A percentile compares a stretch with the other conserved stretches of the same genome.
Evolutionary conservation across 64 coral and sea anemone species (phyloP).

Genomic region (Orbicella faveolata): DNA sequence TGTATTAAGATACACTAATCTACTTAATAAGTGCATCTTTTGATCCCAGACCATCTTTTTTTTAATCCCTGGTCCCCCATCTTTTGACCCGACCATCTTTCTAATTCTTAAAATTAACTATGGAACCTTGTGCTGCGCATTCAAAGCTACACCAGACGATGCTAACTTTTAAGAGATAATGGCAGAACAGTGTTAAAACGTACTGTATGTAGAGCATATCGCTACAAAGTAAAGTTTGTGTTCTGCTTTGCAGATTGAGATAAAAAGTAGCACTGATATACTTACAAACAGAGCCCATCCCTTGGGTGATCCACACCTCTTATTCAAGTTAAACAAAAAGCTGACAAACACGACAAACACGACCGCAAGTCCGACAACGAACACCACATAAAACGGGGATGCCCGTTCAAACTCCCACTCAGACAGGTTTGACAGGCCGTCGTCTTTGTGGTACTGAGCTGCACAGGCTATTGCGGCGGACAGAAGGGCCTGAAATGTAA

Average conservation of each 20-base stretch:
- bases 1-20: no score
- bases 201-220: no score
- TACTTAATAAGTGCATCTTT: no score
- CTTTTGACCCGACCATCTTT: no score
- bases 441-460: slow-evolving; percentile 8
- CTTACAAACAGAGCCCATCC: slow-evolving; percentile 9
- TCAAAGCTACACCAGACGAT: no score
- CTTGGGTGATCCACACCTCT: slow-evolving; percentile 16
- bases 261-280: neutral
- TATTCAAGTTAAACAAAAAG: neutral
- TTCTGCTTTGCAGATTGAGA: neutral
- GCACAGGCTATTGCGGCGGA: slow-evolving; percentile 3
- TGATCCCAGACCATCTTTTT: no score
- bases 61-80: no score
- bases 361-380: neutral
- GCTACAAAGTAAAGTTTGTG: no score
- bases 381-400: slow-evolving; percentile 9
- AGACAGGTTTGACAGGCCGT: neutral
- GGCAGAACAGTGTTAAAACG: no score
- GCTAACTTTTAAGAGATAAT: no score
- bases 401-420: neutral
- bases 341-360: neutral
- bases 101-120: no score
- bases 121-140: no score
- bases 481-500: neutral